A percentile compares a stretch with the other conserved stretches of the same genome.
These are phyloP conservation scores for Caradrina clavipalpis DNA, from an alignment of 2,888 invertebrate species.

Conservation along the genomic window DNA sequence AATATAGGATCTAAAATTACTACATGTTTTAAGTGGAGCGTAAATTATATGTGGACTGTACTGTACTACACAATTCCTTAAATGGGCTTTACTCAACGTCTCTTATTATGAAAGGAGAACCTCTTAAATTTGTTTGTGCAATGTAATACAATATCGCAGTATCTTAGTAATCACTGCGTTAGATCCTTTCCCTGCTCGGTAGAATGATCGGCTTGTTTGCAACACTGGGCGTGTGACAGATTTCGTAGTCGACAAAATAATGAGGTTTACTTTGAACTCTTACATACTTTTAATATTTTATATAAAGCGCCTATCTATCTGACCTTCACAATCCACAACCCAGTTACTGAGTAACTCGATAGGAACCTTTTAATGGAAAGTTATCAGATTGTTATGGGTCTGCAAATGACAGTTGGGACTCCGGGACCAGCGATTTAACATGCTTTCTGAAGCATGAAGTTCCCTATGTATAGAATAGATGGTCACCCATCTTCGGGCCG, in stretches of 20 bases:
- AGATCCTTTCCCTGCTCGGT: conserved; percentile 72
- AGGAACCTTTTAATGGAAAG: no score
- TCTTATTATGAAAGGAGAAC: conserved; percentile 70
- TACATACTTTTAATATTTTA: neutral
- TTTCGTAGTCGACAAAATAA: conserved; percentile 41
- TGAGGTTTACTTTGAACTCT: conserved; percentile 11
- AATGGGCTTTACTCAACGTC: conserved; percentile 61
- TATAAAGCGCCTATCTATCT: no score
- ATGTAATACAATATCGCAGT: conserved; percentile 74
- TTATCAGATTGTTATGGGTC: no score
- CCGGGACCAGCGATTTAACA: no score
- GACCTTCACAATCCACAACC: no score
- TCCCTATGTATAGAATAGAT: no score
- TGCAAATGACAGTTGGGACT: no score
- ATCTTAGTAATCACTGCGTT: conserved; percentile 65
- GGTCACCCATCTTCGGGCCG: no score
- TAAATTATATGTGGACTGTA: conserved; percentile 54
- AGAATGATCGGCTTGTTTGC: conserved; percentile 73
- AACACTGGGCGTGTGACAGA: conserved; percentile 67
- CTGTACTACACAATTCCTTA: conserved; percentile 58
- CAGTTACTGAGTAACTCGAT: no score
- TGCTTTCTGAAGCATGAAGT: no score
- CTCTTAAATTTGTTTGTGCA: conserved; percentile 74
- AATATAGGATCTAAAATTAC: conserved; percentile 19
- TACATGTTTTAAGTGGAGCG: conserved; percentile 55